These are phyloP conservation scores for Nannoperca australis DNA, from an alignment of 2,797 vertebrate species.

Conservation along the genomic window DNA sequence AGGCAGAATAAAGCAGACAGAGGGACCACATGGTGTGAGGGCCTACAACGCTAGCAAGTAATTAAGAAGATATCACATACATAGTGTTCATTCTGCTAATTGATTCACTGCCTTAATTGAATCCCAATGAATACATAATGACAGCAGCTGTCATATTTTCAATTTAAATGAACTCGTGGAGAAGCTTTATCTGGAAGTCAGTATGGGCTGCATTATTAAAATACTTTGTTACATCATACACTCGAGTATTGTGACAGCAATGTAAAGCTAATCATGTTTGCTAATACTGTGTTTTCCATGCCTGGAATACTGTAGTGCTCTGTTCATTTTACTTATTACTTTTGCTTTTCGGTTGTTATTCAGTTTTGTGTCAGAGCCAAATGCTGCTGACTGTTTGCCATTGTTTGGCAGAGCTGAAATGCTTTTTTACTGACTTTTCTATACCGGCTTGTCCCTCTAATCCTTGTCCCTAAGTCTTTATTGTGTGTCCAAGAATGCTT, in stretches of 20 bases:
- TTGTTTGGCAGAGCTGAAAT: conserved; percentile 19
- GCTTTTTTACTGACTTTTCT: conserved; percentile 22
- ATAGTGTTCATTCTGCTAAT: conserved; percentile 72
- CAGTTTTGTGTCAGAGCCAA: conserved; percentile 36
- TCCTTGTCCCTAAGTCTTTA: no score
- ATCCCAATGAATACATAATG: conserved; percentile 78
- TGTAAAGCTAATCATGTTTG: conserved; percentile 57
- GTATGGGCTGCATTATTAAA: conserved; percentile 55
- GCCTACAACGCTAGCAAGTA: conserved; percentile 64
- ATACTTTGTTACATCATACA: conserved; percentile 50
- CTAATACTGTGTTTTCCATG: conserved; percentile 30
- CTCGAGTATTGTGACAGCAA: conserved; percentile 45
- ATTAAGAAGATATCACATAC: conserved; percentile 77
- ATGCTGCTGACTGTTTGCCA: conserved; percentile 1
- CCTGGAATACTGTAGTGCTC: conserved; percentile 4
- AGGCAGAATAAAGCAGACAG: conserved; percentile 22
- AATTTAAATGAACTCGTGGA: conserved; percentile 53
- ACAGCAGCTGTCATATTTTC: conserved; percentile 77
- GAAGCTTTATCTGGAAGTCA: conserved; percentile 52
- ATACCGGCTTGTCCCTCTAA: not conserved
- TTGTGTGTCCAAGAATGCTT: not conserved
- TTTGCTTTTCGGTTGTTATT: conserved; percentile 18
- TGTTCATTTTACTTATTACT: conserved; percentile 26
- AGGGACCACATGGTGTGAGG: conserved; percentile 64
- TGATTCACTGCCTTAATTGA: conserved; percentile 80